A percentile compares a stretch with the other conserved stretches of the same genome.
Evolutionary conservation across 2,797 vertebrate genomes (phyloP).

Genomic region (Phaenicophaeus curvirostris): DNA sequence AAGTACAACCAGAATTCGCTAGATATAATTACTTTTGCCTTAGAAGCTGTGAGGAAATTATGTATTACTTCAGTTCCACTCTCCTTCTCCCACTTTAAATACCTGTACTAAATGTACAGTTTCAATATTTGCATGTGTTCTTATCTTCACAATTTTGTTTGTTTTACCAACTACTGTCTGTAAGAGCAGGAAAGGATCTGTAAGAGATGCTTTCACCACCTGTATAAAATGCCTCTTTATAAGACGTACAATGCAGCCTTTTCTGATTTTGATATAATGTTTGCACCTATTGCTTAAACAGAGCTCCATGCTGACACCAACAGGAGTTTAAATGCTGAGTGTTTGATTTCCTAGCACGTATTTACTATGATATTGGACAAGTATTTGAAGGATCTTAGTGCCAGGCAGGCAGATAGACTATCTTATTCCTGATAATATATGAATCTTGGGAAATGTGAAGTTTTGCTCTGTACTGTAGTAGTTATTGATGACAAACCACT

Average conservation of each 20-base stretch:
- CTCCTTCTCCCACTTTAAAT: background rate
- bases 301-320: background rate
- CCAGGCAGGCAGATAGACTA: background rate
- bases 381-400: background rate
- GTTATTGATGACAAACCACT: background rate
- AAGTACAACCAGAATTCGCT: background rate
- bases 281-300: background rate
- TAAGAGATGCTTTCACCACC: background rate
- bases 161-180: background rate
- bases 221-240: background rate
- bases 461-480: background rate
- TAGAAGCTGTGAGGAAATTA: background rate
- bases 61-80: background rate
- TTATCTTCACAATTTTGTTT: background rate
- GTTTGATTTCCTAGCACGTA: background rate
- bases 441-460: background rate
- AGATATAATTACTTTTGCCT: background rate
- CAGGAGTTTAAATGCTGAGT: background rate
- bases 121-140: background rate
- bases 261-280: background rate
- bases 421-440: background rate
- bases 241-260: background rate
- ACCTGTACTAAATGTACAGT: background rate
- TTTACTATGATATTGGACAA: background rate
- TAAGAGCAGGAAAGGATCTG: background rate